Percentiles rank a stretch among this genome's conserved stretches.
Conservation (phyloP, 2,888 invertebrate genomes). For the Euplexia lucipara region DNA sequence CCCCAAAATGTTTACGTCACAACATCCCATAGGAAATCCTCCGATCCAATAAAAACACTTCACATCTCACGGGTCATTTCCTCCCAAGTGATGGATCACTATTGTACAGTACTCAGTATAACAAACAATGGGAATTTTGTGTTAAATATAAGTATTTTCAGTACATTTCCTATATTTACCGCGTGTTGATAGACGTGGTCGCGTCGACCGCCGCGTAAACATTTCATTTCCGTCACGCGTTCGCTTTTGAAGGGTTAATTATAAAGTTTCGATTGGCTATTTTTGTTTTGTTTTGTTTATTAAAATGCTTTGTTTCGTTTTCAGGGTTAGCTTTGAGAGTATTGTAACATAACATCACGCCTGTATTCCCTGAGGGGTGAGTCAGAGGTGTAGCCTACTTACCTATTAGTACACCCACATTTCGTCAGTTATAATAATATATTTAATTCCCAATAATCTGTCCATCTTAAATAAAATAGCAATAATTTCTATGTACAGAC, state of each 20-base stretch:
- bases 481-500: too few species aligned
- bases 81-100: slow-evolving; percentile 51
- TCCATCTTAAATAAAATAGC: too few species aligned
- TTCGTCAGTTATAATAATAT: too few species aligned
- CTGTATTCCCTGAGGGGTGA: too few species aligned
- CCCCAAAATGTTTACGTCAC: slow-evolving; percentile 17
- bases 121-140: slow-evolving; percentile 51
- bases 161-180: slow-evolving; percentile 62
- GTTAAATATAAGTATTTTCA: slow-evolving; percentile 41
- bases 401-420: too few species aligned
- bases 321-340: slow-evolving; percentile 9
- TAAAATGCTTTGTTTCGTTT: background rate
- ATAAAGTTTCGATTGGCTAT: slow-evolving; percentile 43
- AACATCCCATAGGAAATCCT: slow-evolving; percentile 48
- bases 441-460: too few species aligned
- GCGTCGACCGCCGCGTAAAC: slow-evolving; percentile 51
- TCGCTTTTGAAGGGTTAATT: slow-evolving; percentile 54
- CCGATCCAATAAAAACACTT: slow-evolving; percentile 21
- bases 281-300: slow-evolving; percentile 12
- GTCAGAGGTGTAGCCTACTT: too few species aligned
- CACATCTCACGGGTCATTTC: slow-evolving; percentile 19
- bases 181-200: slow-evolving; percentile 39
- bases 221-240: slow-evolving; percentile 47
- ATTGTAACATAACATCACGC: too few species aligned
- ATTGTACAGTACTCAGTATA: slow-evolving; percentile 14